Percentiles rank a stretch among this genome's conserved stretches.
Conservation (phyloP, 2,888 invertebrate species). For the Isotomurus palustris region DNA sequence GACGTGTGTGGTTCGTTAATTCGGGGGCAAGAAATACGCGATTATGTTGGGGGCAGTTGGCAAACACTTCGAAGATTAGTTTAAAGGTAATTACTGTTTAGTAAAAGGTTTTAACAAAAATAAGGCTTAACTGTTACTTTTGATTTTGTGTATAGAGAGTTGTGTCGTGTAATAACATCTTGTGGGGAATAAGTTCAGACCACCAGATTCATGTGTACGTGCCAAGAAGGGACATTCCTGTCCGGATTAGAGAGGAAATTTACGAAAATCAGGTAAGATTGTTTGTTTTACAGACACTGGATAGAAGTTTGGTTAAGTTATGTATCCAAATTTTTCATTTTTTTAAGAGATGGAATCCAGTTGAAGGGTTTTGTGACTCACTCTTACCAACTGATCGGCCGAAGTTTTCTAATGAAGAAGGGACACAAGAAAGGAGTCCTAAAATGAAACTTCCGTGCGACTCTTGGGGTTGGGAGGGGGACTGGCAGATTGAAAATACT, state of each 20-base stretch:
- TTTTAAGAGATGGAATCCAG: slow-evolving; percentile 75
- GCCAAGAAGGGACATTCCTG: slow-evolving; percentile 82
- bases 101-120: background rate
- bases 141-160: slow-evolving; percentile 26
- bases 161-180: slow-evolving; percentile 49
- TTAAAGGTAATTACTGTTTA: slow-evolving; percentile 33
- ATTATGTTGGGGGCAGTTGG: slow-evolving; percentile 28
- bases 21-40: background rate
- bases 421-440: slow-evolving; percentile 69
- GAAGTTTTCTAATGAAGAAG: slow-evolving; percentile 79
- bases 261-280: slow-evolving; percentile 80
- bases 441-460: slow-evolving; percentile 80
- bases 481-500: slow-evolving; percentile 81
- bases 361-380: slow-evolving; percentile 78
- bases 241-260: slow-evolving; percentile 80
- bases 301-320: background rate
- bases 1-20: slow-evolving; percentile 34
- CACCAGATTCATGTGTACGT: slow-evolving; percentile 89
- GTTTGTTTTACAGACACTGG: background rate
- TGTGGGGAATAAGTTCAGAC: slow-evolving; percentile 92
- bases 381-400: slow-evolving; percentile 83
- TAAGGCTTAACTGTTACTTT: background rate
- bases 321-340: slow-evolving; percentile 2
- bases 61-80: slow-evolving; percentile 33
- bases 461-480: slow-evolving; percentile 96